Evolutionary conservation across 2,797 vertebrate species (phyloP).

Genomic region (Lerista edwardsae): DNA sequence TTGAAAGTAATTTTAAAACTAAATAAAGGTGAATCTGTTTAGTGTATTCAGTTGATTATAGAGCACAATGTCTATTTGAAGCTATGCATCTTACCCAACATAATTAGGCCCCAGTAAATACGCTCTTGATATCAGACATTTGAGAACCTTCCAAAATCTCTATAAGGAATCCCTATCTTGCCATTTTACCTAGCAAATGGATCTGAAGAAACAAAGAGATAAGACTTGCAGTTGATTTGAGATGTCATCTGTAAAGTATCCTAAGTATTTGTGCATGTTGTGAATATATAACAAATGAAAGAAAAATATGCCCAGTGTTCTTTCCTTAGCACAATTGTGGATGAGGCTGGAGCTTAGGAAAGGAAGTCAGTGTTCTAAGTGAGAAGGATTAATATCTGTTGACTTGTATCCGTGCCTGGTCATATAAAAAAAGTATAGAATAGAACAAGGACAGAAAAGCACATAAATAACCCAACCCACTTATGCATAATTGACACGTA

Average conservation of each 20-base stretch:
- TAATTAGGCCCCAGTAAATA: neutral
- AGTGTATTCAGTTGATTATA: neutral
- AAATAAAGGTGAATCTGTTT: neutral
- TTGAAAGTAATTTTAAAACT: neutral
- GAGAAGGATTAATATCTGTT: constrained; percentile 27
- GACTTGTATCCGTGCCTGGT: constrained; percentile 45
- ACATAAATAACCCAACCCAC: neutral
- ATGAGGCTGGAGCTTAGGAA: neutral
- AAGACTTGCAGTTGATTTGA: neutral
- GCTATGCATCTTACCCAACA: neutral
- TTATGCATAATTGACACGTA: neutral
- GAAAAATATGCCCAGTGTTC: neutral
- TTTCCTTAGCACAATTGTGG: neutral
- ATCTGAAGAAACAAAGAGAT: neutral
- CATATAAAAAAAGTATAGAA: neutral
- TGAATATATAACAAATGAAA: neutral
- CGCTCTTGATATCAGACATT: neutral
- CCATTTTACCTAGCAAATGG: neutral
- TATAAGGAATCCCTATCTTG: neutral
- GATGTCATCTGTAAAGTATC: neutral
- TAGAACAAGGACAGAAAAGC: neutral
- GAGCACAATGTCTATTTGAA: neutral
- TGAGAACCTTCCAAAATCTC: neutral
- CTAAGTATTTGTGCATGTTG: neutral
- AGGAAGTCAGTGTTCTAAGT: neutral